These are phyloP conservation scores for Dromius quadrimaculatus DNA, from an alignment of 2,888 invertebrate genomes.

Conservation along the genomic window DNA sequence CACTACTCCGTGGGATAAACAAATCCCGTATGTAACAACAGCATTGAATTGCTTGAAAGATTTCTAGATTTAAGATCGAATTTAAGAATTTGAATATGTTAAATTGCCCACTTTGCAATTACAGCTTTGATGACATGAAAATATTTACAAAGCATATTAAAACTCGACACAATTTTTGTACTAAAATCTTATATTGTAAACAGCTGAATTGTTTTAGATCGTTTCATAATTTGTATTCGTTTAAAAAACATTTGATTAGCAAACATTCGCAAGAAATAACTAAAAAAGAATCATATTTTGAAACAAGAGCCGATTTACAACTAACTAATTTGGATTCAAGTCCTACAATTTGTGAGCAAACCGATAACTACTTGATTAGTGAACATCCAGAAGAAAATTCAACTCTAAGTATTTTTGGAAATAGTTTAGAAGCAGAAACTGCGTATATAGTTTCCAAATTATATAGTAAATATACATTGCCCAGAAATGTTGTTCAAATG, in stretches of 20 bases:
- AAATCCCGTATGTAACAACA: slow-evolving; percentile 13
- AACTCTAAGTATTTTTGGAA: no score
- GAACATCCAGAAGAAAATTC: neutral
- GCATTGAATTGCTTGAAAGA: neutral
- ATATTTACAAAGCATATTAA: neutral
- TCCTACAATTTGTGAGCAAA: no score
- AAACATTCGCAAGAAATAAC: neutral
- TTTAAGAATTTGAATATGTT: neutral
- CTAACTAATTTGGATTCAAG: neutral
- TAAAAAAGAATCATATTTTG: neutral
- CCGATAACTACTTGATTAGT: no score
- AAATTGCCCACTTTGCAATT: neutral
- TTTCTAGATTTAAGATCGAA: neutral
- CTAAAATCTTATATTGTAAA: neutral
- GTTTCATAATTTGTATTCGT: neutral
- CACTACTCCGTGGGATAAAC: slow-evolving; percentile 1
- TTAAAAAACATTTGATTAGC: neutral
- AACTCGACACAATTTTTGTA: neutral
- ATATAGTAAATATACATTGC: neutral
- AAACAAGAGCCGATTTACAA: neutral
- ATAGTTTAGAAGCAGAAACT: no score
- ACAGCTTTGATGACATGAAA: neutral
- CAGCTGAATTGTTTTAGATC: neutral
- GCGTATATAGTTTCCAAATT: no score
- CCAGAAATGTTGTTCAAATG: neutral